Evolutionary conservation across 35 echinoderm and acorn worm species (phyloP).

Genomic region (Anneissia japonica): DNA sequence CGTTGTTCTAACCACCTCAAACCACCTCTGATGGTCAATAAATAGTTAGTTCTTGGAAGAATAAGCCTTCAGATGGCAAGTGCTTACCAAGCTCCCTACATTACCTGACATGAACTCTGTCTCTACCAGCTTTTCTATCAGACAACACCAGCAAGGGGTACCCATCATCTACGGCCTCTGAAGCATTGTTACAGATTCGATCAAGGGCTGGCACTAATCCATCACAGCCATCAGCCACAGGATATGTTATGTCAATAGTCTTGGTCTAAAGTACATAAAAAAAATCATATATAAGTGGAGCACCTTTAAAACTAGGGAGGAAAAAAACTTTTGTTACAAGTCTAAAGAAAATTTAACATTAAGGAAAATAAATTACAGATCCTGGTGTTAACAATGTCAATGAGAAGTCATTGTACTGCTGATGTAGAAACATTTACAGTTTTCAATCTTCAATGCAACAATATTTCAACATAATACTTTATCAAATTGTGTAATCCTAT

Average conservation of each 20-base stretch:
- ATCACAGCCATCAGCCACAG: slow-evolving; percentile 42
- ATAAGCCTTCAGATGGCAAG: no score
- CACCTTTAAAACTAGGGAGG: not conserved
- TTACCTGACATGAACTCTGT: slow-evolving; percentile 66
- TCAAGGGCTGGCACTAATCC: slow-evolving; percentile 79
- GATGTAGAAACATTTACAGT: not conserved
- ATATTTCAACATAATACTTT: no score
- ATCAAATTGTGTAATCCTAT: no score
- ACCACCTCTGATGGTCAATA: not conserved
- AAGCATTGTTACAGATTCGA: slow-evolving; percentile 67
- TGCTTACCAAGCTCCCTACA: not conserved
- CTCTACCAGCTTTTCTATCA: slow-evolving; percentile 60
- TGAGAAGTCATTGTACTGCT: not conserved
- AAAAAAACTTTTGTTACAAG: not conserved
- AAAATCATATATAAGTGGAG: not conserved
- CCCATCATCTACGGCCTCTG: slow-evolving; percentile 62
- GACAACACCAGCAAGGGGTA: slow-evolving; percentile 72
- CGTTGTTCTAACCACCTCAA: not conserved
- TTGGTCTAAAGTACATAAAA: slow-evolving; percentile 55
- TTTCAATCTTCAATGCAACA: no score
- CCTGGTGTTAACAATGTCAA: not conserved
- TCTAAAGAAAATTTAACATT: not conserved
- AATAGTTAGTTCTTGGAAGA: no score
- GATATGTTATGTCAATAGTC: slow-evolving; percentile 78
- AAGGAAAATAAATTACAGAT: not conserved